Conservation (phyloP, 2,113 vertebrate species). For the Prochilodus magdalenae region DNA sequence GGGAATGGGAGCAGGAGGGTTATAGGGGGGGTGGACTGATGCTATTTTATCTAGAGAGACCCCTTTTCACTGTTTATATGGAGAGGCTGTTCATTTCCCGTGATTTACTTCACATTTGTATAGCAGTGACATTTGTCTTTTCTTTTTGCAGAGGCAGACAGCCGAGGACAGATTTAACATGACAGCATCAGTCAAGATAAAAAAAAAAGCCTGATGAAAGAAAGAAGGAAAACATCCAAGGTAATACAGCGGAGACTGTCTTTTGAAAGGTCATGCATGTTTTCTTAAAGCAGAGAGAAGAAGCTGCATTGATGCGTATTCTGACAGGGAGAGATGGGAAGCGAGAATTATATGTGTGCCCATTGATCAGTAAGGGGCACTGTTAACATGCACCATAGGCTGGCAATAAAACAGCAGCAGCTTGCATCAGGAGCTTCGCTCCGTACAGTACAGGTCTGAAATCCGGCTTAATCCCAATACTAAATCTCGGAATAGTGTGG, state of each 20-base stretch:
- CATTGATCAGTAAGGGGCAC: not conserved
- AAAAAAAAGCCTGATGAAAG: not conserved
- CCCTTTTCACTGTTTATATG: slow-evolving; percentile 30
- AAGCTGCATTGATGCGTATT: not conserved
- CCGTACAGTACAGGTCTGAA: slow-evolving; percentile 31
- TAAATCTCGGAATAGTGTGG: slow-evolving; percentile 63
- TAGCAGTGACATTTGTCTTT: slow-evolving; percentile 50
- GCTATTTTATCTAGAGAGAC: slow-evolving; percentile 54
- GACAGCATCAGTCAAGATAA: slow-evolving; percentile 2
- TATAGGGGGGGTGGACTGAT: slow-evolving; percentile 35
- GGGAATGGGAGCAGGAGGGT: not conserved
- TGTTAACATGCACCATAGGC: not conserved
- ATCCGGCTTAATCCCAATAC: slow-evolving; percentile 57
- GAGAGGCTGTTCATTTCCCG: slow-evolving; percentile 57
- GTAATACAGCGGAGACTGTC: not conserved
- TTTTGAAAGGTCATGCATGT: slow-evolving; percentile 1
- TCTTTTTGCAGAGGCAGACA: slow-evolving; percentile 45
- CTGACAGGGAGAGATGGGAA: slow-evolving; percentile 17
- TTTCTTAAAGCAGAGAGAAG: slow-evolving; percentile 1
- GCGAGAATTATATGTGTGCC: not conserved
- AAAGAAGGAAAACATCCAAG: not conserved
- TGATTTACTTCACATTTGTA: slow-evolving; percentile 54
- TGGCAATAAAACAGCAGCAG: too few relatives aligned
- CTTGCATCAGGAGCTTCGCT: slow-evolving; percentile 25
- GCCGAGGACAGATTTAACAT: slow-evolving; percentile 56